These are phyloP conservation scores for Phrynosoma platyrhinos DNA, from an alignment of 2,113 vertebrate genomes.

Conservation along the genomic window DNA sequence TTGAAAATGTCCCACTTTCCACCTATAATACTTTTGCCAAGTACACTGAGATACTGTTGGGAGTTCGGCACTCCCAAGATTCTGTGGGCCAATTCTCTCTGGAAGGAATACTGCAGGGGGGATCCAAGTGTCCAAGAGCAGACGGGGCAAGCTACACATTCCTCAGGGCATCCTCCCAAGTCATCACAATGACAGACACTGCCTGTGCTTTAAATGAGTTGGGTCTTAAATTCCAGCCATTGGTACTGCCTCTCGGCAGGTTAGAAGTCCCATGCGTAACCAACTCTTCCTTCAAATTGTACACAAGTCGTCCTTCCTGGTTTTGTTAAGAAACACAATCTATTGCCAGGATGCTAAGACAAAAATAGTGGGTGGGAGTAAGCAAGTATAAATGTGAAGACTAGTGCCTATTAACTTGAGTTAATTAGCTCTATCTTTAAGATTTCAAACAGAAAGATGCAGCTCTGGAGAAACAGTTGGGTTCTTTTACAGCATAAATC, in stretches of 20 bases:
- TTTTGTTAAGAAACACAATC: not conserved
- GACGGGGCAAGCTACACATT: no score
- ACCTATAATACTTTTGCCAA: no score
- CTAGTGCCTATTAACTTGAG: not conserved
- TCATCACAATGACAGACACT: no score
- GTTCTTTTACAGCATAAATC: not conserved
- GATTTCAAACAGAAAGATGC: not conserved
- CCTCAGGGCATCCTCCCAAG: no score
- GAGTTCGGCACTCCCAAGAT: no score
- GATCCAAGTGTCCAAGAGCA: no score
- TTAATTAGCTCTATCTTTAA: conserved; percentile 5
- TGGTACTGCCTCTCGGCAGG: not conserved
- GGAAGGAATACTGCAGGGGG: no score
- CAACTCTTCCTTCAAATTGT: not conserved
- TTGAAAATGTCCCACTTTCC: no score
- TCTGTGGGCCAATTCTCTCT: no score
- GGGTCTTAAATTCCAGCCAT: not conserved
- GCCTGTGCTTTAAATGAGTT: no score
- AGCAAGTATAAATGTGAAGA: not conserved
- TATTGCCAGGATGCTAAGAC: not conserved
- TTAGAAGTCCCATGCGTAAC: not conserved
- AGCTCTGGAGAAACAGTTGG: not conserved
- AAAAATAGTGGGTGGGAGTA: not conserved
- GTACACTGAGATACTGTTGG: no score
- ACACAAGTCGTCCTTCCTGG: not conserved